phyloP scores from a whole-genome alignment of 2,797 vertebrate species.

The Rhynchotus rufescens region DNA sequence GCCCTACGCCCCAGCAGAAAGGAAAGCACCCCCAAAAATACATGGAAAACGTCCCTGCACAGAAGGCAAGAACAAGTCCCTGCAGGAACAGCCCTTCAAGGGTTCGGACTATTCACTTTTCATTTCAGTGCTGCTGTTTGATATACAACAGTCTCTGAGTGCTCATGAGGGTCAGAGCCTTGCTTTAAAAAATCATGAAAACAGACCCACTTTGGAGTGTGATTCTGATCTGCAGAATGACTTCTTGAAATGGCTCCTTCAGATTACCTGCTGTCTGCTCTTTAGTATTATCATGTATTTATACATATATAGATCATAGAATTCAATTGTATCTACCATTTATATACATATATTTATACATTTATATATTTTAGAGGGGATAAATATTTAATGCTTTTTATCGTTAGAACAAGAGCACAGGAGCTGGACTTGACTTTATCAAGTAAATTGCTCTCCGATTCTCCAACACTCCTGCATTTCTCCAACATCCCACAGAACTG shows the following conservation, averaged over 20 bases:
- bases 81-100: neutral
- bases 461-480: neutral
- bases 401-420: neutral
- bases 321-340: neutral
- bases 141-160: neutral
- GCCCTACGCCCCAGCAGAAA: too few species aligned
- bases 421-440: neutral
- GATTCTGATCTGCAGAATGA: conserved; percentile 53
- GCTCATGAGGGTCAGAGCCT: neutral
- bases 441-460: neutral
- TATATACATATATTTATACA: too few species aligned
- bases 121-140: neutral
- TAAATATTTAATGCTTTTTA: neutral
- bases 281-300: neutral
- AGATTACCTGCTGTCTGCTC: neutral
- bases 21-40: neutral
- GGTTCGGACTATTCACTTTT: conserved; percentile 9
- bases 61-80: neutral
- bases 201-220: conserved; percentile 28
- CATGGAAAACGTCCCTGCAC: neutral
- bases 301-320: neutral
- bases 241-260: conserved; percentile 52
- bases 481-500: neutral
- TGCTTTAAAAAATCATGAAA: conserved; percentile 26
- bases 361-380: too few species aligned